Percentiles rank a stretch among this genome's conserved stretches.
These are phyloP conservation scores for Sturmia bella DNA, from an alignment of 2,888 invertebrate species.

Conservation along the genomic window DNA sequence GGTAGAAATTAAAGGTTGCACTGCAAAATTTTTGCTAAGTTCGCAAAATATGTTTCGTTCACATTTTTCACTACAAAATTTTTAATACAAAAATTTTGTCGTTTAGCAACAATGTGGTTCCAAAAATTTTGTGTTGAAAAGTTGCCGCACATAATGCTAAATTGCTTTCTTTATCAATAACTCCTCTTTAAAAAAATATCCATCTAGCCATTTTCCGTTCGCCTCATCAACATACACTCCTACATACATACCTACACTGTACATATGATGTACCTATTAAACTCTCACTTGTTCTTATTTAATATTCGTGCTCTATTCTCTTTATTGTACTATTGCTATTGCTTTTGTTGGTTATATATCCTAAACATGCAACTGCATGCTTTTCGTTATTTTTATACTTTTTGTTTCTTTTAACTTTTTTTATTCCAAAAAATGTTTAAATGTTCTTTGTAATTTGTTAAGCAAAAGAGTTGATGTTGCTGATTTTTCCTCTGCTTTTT, in stretches of 20 bases:
- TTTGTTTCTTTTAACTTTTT: slow-evolving; percentile 30
- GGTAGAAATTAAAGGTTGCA: too few relatives aligned
- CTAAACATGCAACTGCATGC: slow-evolving; percentile 68
- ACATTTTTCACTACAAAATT: too few relatives aligned
- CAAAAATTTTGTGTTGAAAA: too few relatives aligned
- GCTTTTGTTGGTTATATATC: slow-evolving; percentile 62
- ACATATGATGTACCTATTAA: not conserved
- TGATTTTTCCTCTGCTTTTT: slow-evolving; percentile 18
- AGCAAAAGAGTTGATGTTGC: slow-evolving; percentile 59
- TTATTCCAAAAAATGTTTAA: slow-evolving; percentile 7
- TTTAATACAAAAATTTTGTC: too few relatives aligned
- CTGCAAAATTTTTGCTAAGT: too few relatives aligned
- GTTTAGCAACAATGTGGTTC: too few relatives aligned
- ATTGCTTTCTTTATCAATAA: not conserved
- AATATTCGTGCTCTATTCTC: slow-evolving; percentile 35
- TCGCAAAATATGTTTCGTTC: too few relatives aligned
- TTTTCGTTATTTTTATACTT: slow-evolving; percentile 40
- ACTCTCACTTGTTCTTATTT: slow-evolving; percentile 21
- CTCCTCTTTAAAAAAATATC: not conserved
- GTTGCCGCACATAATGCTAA: too few relatives aligned
- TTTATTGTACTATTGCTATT: slow-evolving; percentile 43
- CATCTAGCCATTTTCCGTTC: slow-evolving; percentile 7
- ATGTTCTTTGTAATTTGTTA: slow-evolving; percentile 62
- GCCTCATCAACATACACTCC: not conserved
- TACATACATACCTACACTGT: too few relatives aligned